Percentiles rank a stretch among this genome's conserved stretches.
These are phyloP conservation scores for Saccostrea echinata DNA, from an alignment of 1,140 invertebrate genomes.

Conservation along the genomic window DNA sequence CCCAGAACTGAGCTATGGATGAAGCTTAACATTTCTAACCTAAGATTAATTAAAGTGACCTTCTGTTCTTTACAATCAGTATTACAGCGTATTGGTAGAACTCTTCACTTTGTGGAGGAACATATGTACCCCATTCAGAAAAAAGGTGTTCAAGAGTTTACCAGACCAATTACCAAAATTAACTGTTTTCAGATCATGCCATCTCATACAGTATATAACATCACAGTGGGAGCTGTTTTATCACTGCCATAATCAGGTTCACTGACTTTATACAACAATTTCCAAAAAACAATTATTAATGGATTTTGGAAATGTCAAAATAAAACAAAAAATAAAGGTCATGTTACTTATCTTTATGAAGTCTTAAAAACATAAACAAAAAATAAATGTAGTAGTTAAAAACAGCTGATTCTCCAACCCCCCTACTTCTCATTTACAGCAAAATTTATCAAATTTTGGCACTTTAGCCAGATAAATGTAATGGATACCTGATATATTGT, in stretches of 20 bases:
- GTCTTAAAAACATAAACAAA: background rate
- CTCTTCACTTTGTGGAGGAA: background rate
- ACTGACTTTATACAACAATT: background rate
- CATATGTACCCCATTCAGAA: background rate
- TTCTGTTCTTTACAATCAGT: background rate
- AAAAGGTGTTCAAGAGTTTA: background rate
- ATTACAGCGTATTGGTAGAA: background rate
- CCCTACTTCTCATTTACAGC: background rate
- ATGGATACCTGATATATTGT: background rate
- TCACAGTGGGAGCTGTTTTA: background rate
- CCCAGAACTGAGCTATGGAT: background rate
- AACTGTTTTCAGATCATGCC: background rate
- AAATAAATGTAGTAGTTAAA: background rate
- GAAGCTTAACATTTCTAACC: conserved; percentile 4
- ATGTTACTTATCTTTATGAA: background rate
- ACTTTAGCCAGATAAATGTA: background rate
- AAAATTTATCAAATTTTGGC: background rate
- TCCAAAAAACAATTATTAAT: background rate
- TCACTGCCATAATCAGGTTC: background rate
- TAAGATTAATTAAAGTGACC: background rate
- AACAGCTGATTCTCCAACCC: background rate
- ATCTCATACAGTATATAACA: background rate
- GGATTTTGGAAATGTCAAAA: background rate
- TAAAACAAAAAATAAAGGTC: background rate
- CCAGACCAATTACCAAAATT: background rate